Evolutionary conservation across 2,113 vertebrate species (phyloP), one percentile per base, ranked within the genome.

Genomic region (Leptosomus discolor): DNA sequence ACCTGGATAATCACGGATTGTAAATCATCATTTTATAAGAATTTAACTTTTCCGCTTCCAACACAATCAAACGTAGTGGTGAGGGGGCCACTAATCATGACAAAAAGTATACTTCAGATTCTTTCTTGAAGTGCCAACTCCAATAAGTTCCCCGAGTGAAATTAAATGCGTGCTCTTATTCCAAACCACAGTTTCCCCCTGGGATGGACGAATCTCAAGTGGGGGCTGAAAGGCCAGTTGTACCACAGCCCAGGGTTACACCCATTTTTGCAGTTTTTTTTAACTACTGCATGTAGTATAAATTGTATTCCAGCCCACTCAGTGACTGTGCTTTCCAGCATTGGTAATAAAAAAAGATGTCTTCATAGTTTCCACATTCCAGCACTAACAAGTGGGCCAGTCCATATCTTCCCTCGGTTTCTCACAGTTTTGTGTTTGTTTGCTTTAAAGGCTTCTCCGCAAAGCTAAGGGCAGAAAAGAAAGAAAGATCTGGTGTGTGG

Each of bases 161-260:
- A 99, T 99, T 98, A 99, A 98, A 98, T 96, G 97, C 97, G 75
- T 19, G 71, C 88, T 98, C 95, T 96, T 92, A 96, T 98, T 98
- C 98, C 98, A 99, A 98, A 98, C 98, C 99, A 98, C 98, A 98
- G 98, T 97, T 98, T 98, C 98, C 98, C 98, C 97, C 95, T 95
- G 98, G 98, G 98, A 98, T 95, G 90, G 96, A 93, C 95, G 32
- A 96, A 84, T 98, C 98, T 98, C 98, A 98, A 98, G 97, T 97
- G 98, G 98, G 95, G 97, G 97, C 96, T 97, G 97, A 98, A 98
- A 98, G 98, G 97, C 98, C 97, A 98, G 94, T 98, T 98, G 97
- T 97, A 97, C 97, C 97, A 97, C 97, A 98, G 98, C 97, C 98
- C 97, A 96, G 92, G 92, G 98, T 98, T 98, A 98, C 98, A 98